Evolutionary conservation across 2,888 invertebrate genomes (phyloP), one percentile per base, ranked within the genome.

Genomic region (Acanthosepion pharaonis): DNA sequence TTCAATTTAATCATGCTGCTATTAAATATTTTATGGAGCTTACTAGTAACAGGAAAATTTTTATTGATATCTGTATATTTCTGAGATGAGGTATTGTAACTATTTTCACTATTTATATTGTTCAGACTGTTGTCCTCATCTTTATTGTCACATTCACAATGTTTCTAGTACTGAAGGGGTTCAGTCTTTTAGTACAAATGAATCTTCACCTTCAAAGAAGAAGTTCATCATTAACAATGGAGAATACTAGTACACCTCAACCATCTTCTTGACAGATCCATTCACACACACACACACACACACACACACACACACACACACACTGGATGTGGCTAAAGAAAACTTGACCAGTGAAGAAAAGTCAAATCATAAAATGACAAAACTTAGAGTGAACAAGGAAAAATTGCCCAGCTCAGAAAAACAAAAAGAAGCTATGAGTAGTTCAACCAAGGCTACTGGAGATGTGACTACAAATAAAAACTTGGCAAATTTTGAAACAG

Each of bases 381-480:
- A 93, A 49, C 48, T 93, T 49, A n/a, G 51, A 49, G n/a, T 28
- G 18, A 93, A 93, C 92, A 93, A 93, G 8, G 92, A 93, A 18
- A 49, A n/a, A n/a, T n/a, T 49, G 53, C 28, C 28, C 53, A 51
- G 92, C 28, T 51, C n/a, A 93, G 51, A 93, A 53, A 93, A 93
- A 48, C 51, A 93, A 25, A 49, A 93, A 20, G 92, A 93, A 49
- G 78, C n/a, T 5, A 93, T 51, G n/a, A 93, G 42, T 49, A 51
- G 51, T 25, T n/a, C 92, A 93, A n/a, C 53, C 1, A 51, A 93
- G 92, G 49, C 51, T 51, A 8, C 92, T 93, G 92, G 53, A 93
- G 92, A 93, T 51, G n/a, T 33, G 28, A 28, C 28, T 93, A 53
- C 53, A n/a, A 93, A 48, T 92, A 92, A 93, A 49, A 93, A 51